phyloP scores from a whole-genome alignment of 1,140 invertebrate genomes.

The Pemphigus obesinymphae region DNA sequence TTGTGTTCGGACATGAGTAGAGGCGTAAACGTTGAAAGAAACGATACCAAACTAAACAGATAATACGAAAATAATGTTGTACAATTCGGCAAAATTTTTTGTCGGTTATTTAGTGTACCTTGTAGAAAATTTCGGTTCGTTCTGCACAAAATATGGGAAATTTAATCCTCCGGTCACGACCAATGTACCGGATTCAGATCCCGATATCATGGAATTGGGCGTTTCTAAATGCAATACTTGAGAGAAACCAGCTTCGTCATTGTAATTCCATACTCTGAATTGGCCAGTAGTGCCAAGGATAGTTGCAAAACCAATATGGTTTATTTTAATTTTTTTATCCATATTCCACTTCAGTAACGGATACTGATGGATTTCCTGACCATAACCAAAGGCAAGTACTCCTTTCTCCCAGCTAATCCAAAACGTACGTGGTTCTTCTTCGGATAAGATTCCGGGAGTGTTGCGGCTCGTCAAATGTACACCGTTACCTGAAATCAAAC shows the following conservation, averaged over 20 bases:
- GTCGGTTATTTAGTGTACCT: not conserved
- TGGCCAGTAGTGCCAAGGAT: constrained; percentile 60
- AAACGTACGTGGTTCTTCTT: constrained; percentile 56
- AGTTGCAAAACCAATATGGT: constrained; percentile 59
- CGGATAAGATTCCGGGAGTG: constrained; percentile 54
- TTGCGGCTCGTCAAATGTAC: constrained; percentile 56
- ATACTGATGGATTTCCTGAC: constrained; percentile 53
- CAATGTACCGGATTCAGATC: constrained; percentile 58
- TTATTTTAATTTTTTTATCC: constrained; percentile 56
- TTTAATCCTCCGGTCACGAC: constrained; percentile 59
- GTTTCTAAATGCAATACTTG: constrained; percentile 62
- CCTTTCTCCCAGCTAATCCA: constrained; percentile 61
- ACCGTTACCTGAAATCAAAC: constrained; percentile 54
- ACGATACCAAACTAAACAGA: constrained; percentile 28
- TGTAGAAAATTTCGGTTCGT: constrained; percentile 3
- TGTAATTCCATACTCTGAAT: constrained; percentile 62
- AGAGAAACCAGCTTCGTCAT: constrained; percentile 63
- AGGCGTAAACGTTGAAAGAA: constrained; percentile 23
- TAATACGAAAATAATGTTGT: not conserved
- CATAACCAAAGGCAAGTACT: constrained; percentile 55
- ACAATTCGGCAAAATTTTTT: not conserved
- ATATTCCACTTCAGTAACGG: constrained; percentile 56
- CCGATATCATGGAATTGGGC: constrained; percentile 59
- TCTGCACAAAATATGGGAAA: constrained; percentile 51
- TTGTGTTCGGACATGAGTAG: constrained; percentile 20